A percentile compares a stretch with the other conserved stretches of the same genome.
Conservation (phyloP, 30 jellyfish, hydroid and myxozoan genomes). For the Aurelia coerulea region DNA sequence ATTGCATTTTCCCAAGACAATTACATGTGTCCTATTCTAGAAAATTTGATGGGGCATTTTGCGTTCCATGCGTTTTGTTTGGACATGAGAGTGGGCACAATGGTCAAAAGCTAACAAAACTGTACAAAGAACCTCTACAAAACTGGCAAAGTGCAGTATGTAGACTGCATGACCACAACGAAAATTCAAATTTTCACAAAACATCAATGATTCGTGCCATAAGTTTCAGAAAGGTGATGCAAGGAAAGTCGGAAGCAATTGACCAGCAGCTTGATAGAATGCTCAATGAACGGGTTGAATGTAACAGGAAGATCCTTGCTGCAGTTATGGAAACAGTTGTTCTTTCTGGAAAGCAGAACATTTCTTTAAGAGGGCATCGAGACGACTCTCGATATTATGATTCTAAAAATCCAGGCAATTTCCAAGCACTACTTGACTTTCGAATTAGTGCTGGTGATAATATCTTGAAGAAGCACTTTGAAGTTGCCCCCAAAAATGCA, state of each 20-base stretch:
- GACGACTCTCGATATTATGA: constrained; percentile 7
- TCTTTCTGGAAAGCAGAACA: constrained; percentile 10
- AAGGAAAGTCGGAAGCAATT: background rate
- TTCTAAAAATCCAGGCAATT: background rate
- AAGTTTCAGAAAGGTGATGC: constrained; percentile 2
- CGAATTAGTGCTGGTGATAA: no score
- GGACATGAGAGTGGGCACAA: constrained; percentile 13
- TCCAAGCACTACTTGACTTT: no score
- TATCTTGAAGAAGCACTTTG: no score
- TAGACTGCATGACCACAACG: constrained; percentile 13
- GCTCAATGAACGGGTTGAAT: background rate
- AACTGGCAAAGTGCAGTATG: constrained; percentile 20
- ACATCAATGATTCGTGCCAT: constrained; percentile 10
- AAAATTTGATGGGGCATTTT: constrained; percentile 57
- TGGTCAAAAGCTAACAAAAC: constrained; percentile 5
- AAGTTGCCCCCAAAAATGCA: constrained; percentile 3
- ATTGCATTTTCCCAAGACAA: no score
- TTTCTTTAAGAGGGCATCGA: constrained; percentile 30
- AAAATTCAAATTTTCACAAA: constrained; percentile 33
- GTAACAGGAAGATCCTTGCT: constrained; percentile 19
- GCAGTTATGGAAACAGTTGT: constrained; percentile 45
- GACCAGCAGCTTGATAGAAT: background rate
- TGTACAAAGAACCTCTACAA: constrained; percentile 23
- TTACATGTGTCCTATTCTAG: constrained; percentile 50
- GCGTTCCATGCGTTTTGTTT: constrained; percentile 47